These are phyloP conservation scores for Stenodera caucasica DNA, from an alignment of 2,888 invertebrate species.

Conservation along the genomic window DNA sequence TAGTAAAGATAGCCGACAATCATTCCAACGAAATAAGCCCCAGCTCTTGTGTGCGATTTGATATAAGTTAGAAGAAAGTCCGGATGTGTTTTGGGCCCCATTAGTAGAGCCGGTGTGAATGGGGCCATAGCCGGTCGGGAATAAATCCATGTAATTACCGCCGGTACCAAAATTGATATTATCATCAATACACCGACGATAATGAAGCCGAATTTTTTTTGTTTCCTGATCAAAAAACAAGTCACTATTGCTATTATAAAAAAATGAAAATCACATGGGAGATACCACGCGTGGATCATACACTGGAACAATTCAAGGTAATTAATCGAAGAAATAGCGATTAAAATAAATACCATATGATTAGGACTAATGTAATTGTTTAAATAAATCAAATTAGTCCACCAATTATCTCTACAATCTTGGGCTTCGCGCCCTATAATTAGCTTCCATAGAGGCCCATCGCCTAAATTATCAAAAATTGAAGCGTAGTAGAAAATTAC, in stretches of 20 bases:
- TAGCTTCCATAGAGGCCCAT: slow-evolving; percentile 64
- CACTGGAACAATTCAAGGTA: slow-evolving; percentile 58
- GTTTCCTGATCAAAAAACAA: slow-evolving; percentile 54
- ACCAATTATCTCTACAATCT: slow-evolving; percentile 64
- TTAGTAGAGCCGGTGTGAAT: slow-evolving; percentile 61
- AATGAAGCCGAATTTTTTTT: slow-evolving; percentile 53
- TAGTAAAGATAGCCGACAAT: slow-evolving; percentile 58
- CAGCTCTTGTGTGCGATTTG: slow-evolving; percentile 62
- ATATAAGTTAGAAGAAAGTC: slow-evolving; percentile 62
- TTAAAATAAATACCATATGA: slow-evolving; percentile 56
- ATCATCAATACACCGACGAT: slow-evolving; percentile 49
- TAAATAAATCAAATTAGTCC: slow-evolving; percentile 64
- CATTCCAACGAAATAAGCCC: slow-evolving; percentile 63
- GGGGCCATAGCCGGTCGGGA: slow-evolving; percentile 58
- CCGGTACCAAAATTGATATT: slow-evolving; percentile 57
- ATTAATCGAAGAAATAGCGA: slow-evolving; percentile 2
- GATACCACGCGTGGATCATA: slow-evolving; percentile 68
- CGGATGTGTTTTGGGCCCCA: slow-evolving; percentile 56
- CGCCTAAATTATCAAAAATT: slow-evolving; percentile 60
- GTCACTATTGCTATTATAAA: slow-evolving; percentile 60
- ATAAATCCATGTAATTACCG: slow-evolving; percentile 57
- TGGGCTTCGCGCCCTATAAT: slow-evolving; percentile 57
- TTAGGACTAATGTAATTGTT: slow-evolving; percentile 63
- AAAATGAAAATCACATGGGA: slow-evolving; percentile 71
- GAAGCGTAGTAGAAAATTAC: slow-evolving; percentile 62